A percentile compares a stretch with the other conserved stretches of the same genome.
phyloP scores from a whole-genome alignment of 2,888 invertebrate genomes.

The Mesorhabditis belari region DNA sequence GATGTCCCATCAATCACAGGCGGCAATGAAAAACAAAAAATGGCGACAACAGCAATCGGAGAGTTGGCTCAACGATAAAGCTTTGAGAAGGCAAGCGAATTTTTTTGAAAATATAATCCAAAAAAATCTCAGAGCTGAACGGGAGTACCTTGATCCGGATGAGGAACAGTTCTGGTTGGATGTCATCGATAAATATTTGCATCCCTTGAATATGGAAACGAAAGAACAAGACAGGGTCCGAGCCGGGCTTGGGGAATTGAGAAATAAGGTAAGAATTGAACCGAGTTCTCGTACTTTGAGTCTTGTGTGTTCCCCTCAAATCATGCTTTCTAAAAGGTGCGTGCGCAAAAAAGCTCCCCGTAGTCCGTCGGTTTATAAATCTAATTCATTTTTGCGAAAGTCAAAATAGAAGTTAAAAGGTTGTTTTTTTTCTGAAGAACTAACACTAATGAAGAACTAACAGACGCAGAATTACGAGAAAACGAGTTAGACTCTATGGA shows the following conservation, averaged over 20 bases:
- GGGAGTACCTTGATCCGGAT: constrained; percentile 72
- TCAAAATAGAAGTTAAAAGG: no score
- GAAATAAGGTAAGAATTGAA: constrained; percentile 70
- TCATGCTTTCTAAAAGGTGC: no score
- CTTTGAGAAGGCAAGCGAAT: constrained; percentile 10
- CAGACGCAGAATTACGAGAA: no score
- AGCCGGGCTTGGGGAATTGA: constrained; percentile 78
- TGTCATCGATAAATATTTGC: constrained; percentile 80
- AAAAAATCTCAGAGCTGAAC: constrained; percentile 69
- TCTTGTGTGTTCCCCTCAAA: not conserved
- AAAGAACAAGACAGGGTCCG: constrained; percentile 40
- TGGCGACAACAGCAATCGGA: constrained; percentile 43
- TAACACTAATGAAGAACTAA: no score
- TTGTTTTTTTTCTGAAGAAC: no score
- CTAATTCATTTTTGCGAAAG: no score
- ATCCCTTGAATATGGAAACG: constrained; percentile 84
- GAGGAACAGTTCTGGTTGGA: constrained; percentile 90
- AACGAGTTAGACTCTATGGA: no score
- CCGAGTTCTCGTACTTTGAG: no score
- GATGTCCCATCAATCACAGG: constrained; percentile 41
- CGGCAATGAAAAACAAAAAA: constrained; percentile 43
- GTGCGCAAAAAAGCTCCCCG: no score
- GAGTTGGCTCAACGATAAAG: constrained; percentile 39
- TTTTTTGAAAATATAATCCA: not conserved
- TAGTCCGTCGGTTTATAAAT: no score